These are phyloP conservation scores for Tipula lateralis DNA, from an alignment of 2,888 invertebrate genomes.

Conservation along the genomic window DNA sequence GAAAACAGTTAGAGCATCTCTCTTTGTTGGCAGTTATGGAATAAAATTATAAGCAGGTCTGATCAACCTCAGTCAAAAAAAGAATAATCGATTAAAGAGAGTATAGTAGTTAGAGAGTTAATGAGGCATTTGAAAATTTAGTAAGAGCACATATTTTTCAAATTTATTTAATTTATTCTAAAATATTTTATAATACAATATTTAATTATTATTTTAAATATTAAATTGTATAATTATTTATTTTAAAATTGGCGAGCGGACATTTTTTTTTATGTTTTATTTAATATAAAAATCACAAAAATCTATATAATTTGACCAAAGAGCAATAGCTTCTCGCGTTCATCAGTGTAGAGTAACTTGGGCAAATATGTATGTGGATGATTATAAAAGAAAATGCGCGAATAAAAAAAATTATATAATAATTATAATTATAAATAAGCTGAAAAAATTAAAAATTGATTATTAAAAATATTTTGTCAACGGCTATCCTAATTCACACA, in stretches of 20 bases:
- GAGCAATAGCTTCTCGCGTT: background rate
- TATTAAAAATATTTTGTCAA: background rate
- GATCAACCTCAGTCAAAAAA: no score
- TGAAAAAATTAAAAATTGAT: background rate
- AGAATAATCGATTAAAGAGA: no score
- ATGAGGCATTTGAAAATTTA: no score
- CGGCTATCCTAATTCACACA: conserved; percentile 73
- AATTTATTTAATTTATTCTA: background rate
- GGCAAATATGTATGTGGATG: background rate
- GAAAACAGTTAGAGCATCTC: no score
- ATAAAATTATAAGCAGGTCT: no score
- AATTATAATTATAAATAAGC: background rate
- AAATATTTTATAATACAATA: background rate
- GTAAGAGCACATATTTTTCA: no score
- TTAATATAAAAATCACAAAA: conserved; percentile 11
- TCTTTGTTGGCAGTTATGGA: no score
- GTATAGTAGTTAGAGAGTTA: no score
- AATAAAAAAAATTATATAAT: background rate
- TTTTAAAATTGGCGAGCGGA: background rate
- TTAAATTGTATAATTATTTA: background rate
- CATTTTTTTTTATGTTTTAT: background rate
- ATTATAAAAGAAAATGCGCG: background rate
- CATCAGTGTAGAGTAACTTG: background rate
- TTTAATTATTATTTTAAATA: background rate
- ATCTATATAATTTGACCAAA: background rate